These are phyloP conservation scores for Salvelinus alpinus DNA, from an alignment of 2,113 vertebrate genomes.

Conservation along the genomic window DNA sequence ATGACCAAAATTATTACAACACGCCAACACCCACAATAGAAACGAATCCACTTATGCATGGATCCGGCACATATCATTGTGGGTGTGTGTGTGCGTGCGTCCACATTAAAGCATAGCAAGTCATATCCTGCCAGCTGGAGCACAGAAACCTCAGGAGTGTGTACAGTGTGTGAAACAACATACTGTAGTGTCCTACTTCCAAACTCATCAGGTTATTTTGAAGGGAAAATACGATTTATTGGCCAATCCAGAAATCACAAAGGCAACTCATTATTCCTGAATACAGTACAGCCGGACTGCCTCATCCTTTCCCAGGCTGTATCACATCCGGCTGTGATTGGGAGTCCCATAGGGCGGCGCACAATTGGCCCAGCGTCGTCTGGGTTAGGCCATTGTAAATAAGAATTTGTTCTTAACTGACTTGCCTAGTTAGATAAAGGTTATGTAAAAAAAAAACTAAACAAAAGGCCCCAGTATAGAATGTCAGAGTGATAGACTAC, in stretches of 20 bases:
- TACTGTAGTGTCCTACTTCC: neutral
- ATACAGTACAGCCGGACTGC: conserved; percentile 6
- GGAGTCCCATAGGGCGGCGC: no score
- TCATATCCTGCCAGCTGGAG: conserved; percentile 10
- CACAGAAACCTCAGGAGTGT: conserved; percentile 7
- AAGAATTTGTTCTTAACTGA: no score
- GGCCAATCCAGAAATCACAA: conserved; percentile 25
- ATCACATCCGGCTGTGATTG: no score
- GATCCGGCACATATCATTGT: conserved; percentile 17
- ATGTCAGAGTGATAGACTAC: conserved; percentile 39
- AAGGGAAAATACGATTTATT: neutral
- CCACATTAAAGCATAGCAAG: no score
- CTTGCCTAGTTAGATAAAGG: no score
- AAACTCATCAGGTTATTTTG: neutral
- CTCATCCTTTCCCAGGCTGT: conserved; percentile 21
- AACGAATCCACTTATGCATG: neutral
- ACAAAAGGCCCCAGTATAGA: conserved; percentile 3
- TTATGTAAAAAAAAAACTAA: no score
- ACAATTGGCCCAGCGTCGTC: no score
- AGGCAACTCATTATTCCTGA: conserved; percentile 30
- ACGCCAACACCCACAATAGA: conserved; percentile 16
- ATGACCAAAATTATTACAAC: conserved; percentile 53
- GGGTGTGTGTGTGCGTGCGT: conserved; percentile 12
- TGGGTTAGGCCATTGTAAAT: no score
- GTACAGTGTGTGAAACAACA: neutral